A percentile compares a stretch with the other conserved stretches of the same genome.
These are phyloP conservation scores for Limenitis camilla DNA, from an alignment of 2,888 invertebrate species.

Conservation along the genomic window DNA sequence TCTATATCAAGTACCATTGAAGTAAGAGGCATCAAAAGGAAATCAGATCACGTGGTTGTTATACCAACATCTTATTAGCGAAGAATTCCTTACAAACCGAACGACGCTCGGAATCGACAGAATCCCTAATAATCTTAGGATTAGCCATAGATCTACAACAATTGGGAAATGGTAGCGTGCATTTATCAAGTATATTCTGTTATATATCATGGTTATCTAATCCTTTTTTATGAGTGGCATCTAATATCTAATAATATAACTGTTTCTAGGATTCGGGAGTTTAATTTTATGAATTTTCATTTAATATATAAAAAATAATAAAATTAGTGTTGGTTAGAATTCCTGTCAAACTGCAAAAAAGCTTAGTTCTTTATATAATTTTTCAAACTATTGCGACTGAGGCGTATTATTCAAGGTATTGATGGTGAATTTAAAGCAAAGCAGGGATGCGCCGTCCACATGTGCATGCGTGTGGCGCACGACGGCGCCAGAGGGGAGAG, in stretches of 20 bases:
- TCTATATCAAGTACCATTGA: not conserved
- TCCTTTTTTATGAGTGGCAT: constrained; percentile 3
- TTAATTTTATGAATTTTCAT: too few species aligned
- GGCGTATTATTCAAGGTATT: too few species aligned
- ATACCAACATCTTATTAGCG: constrained; percentile 13
- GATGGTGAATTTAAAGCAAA: too few species aligned
- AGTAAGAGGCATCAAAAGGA: not conserved
- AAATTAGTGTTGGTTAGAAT: too few species aligned
- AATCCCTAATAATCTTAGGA: constrained; percentile 28
- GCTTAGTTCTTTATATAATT: too few species aligned
- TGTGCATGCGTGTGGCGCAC: too few species aligned
- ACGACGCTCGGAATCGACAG: constrained; percentile 15
- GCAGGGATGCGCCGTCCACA: too few species aligned
- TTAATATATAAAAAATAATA: too few species aligned
- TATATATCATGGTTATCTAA: constrained; percentile 13
- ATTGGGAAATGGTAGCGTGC: constrained; percentile 14
- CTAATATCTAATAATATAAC: not conserved
- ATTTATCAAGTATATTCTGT: constrained; percentile 25
- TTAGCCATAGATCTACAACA: constrained; percentile 19
- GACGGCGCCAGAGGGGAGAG: too few species aligned
- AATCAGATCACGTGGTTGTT: not conserved
- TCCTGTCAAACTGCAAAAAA: too few species aligned
- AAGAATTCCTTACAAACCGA: constrained; percentile 17
- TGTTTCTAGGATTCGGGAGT: too few species aligned
- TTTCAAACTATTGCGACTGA: too few species aligned